Conservation (phyloP, 2,113 vertebrate genomes). For the Plestiodon gilberti region DNA sequence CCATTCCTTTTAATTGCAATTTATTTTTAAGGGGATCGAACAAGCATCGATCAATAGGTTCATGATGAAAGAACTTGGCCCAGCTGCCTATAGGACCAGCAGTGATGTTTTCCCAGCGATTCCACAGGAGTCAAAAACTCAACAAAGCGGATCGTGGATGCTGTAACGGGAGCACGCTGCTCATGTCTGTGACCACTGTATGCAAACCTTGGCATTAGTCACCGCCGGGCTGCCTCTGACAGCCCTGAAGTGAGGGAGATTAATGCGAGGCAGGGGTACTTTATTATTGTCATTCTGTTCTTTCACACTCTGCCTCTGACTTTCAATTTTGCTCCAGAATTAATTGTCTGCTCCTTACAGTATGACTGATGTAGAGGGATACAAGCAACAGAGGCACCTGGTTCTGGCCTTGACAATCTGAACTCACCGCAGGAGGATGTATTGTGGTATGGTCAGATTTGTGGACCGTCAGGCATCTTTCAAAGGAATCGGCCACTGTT, state of each 20-base stretch:
- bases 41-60: slow-evolving; percentile 68
- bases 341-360: slow-evolving; percentile 92
- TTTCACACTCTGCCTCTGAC: slow-evolving; percentile 93
- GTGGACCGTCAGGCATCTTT: slow-evolving; percentile 78
- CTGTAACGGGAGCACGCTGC: slow-evolving; percentile 81
- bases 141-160: slow-evolving; percentile 77
- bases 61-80: slow-evolving; percentile 71
- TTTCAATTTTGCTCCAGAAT: slow-evolving; percentile 95
- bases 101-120: slow-evolving; percentile 71
- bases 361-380: slow-evolving; percentile 90
- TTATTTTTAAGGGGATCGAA: slow-evolving; percentile 1
- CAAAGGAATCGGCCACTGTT: slow-evolving; percentile 62
- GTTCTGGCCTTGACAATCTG: slow-evolving; percentile 86
- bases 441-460: slow-evolving; percentile 75
- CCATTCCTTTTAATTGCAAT: not conserved
- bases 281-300: slow-evolving; percentile 99
- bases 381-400: slow-evolving; percentile 84
- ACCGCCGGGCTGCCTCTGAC: slow-evolving; percentile 93
- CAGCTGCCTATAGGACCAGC: slow-evolving; percentile 71
- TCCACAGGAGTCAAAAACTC: slow-evolving; percentile 82
- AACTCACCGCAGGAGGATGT: slow-evolving; percentile 72
- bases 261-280: slow-evolving; percentile 94
- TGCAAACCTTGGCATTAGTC: slow-evolving; percentile 99
- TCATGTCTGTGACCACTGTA: slow-evolving; percentile 94
- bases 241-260: slow-evolving; percentile 98